Evolutionary conservation across 1,140 invertebrate genomes (phyloP).

Genomic region (Formica exsecta): DNA sequence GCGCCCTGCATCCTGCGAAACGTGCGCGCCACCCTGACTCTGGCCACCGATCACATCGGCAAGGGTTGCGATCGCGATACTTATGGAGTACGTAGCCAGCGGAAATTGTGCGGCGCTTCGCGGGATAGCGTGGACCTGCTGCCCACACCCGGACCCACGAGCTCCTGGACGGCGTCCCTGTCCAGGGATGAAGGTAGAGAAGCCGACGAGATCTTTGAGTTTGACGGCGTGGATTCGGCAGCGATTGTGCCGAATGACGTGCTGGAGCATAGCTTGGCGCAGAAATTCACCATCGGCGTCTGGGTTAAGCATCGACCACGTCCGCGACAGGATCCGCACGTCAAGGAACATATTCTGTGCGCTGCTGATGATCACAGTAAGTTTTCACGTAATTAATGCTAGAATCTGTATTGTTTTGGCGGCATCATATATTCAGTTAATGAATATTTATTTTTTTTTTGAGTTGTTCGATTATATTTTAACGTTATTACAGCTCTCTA

Average conservation of each 20-base stretch:
- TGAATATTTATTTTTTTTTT: neutral
- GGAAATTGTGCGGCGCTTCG: constrained; percentile 94
- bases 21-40: constrained; percentile 89
- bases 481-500: neutral
- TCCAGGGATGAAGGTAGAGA: constrained; percentile 96
- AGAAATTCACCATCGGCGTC: constrained; percentile 95
- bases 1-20: constrained; percentile 91
- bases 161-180: constrained; percentile 95
- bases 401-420: neutral
- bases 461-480: constrained; percentile 10
- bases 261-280: constrained; percentile 91
- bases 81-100: constrained; percentile 94
- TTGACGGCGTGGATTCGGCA: constrained; percentile 95
- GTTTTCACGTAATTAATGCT: constrained; percentile 78
- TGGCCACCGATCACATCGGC: constrained; percentile 94
- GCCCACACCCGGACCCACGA: constrained; percentile 92
- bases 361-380: constrained; percentile 98
- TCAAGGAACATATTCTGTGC: constrained; percentile 98
- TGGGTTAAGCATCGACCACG: constrained; percentile 96
- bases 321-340: constrained; percentile 92
- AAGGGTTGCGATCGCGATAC: constrained; percentile 97
- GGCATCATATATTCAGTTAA: neutral
- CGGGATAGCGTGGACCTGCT: constrained; percentile 92
- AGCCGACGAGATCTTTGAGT: constrained; percentile 97
- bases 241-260: constrained; percentile 93